Evolutionary conservation across 2,113 vertebrate genomes (phyloP).

Genomic region (Campylorhamphus procurvoides): DNA sequence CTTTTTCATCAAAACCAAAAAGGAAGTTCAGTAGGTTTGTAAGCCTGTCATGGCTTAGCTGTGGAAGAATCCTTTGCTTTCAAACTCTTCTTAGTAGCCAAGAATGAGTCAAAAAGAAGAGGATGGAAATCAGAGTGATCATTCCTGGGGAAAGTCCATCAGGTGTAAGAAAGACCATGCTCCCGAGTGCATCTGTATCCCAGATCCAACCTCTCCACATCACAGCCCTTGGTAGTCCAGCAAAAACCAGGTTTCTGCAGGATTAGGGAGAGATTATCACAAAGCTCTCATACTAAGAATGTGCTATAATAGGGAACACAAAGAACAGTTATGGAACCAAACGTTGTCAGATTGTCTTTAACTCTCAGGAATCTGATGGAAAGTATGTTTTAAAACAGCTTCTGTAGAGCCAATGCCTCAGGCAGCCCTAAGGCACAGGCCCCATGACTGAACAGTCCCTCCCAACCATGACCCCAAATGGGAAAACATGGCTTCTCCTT

Average conservation of each 20-base stretch:
- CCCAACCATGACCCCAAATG: neutral
- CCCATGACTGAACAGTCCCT: neutral
- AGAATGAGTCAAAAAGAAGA: neutral
- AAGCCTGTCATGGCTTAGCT: neutral
- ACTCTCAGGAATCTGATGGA: neutral
- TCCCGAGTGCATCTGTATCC: neutral
- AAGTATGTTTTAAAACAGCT: neutral
- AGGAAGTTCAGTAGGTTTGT: neutral
- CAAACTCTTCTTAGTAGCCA: neutral
- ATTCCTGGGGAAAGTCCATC: neutral
- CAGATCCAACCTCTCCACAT: neutral
- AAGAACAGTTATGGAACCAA: neutral
- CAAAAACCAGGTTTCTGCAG: neutral
- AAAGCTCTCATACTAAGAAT: neutral
- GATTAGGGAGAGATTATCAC: slow-evolving; percentile 16
- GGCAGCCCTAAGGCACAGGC: neutral
- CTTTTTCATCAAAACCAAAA: neutral
- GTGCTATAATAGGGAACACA: neutral
- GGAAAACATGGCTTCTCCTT: neutral
- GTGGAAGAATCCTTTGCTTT: neutral
- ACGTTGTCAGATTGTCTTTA: neutral
- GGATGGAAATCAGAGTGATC: neutral
- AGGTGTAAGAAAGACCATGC: neutral
- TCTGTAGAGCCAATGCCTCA: neutral
- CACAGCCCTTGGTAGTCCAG: neutral